A percentile compares a stretch with the other conserved stretches of the same genome.
Evolutionary conservation across 2,888 invertebrate species (phyloP).

Genomic region (Cheilosia variabilis): DNA sequence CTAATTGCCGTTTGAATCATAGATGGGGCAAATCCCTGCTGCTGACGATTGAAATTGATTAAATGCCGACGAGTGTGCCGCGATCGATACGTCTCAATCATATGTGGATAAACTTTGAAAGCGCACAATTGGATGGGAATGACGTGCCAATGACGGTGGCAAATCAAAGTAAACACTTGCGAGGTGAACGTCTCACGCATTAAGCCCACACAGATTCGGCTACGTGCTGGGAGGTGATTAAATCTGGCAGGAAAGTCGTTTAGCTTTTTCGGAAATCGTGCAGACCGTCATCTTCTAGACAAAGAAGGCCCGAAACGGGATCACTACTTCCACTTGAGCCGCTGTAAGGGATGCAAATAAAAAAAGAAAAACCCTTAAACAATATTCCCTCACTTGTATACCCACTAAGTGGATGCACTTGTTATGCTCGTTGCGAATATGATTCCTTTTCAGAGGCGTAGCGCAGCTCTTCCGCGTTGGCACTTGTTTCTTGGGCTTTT

Average conservation of each 20-base stretch:
- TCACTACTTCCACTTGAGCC: neutral
- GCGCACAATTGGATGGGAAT: neutral
- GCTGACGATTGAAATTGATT: constrained; percentile 36
- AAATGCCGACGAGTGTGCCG: neutral
- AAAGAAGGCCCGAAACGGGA: neutral
- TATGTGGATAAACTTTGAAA: constrained; percentile 14
- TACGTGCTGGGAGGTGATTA: neutral
- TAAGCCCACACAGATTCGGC: constrained; percentile 11
- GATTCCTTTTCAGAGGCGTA: constrained; percentile 28
- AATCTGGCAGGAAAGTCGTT: constrained; percentile 3
- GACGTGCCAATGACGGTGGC: neutral
- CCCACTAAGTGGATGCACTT: constrained; percentile 48
- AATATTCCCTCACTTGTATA: constrained; percentile 20
- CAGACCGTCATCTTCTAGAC: too few species aligned
- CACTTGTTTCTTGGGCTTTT: constrained; percentile 24
- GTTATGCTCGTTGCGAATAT: constrained; percentile 18
- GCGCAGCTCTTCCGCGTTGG: constrained; percentile 52
- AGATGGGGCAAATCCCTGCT: constrained; percentile 8
- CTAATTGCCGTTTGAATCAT: constrained; percentile 22
- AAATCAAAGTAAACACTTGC: neutral
- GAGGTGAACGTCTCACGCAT: neutral
- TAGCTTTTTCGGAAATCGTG: neutral
- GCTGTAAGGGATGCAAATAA: neutral
- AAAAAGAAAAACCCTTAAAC: neutral
- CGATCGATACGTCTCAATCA: constrained; percentile 17